phyloP scores from a whole-genome alignment of 2,888 invertebrate genomes.

The Agrochola lychnidis region DNA sequence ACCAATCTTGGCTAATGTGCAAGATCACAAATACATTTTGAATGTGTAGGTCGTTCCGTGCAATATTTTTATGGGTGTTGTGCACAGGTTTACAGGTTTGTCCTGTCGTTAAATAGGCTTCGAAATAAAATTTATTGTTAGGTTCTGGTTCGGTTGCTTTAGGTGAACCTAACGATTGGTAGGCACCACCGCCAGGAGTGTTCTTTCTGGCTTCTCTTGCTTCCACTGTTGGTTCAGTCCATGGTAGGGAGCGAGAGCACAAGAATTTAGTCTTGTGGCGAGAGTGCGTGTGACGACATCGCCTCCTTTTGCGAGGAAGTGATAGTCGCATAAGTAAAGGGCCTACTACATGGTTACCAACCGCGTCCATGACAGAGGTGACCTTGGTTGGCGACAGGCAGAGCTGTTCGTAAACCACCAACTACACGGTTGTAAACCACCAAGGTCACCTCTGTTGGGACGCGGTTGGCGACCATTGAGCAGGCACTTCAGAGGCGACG shows the following conservation, averaged over 20 bases:
- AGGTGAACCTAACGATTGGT: background rate
- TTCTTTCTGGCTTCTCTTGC: background rate
- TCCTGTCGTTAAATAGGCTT: background rate
- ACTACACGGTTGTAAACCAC: too few species aligned
- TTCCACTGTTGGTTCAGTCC: background rate
- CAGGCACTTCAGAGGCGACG: background rate
- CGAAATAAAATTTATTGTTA: background rate
- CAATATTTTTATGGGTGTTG: background rate
- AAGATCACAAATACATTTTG: background rate
- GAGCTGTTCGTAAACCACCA: too few species aligned
- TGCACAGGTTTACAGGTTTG: background rate
- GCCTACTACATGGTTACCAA: too few species aligned
- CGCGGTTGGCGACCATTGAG: too few species aligned
- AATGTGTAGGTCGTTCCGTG: background rate
- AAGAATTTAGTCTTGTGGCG: background rate
- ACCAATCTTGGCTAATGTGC: conserved; percentile 30
- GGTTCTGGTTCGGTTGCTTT: background rate
- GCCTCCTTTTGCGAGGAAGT: background rate
- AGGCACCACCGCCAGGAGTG: background rate
- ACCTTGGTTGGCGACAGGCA: too few species aligned
- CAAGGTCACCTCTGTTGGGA: too few species aligned
- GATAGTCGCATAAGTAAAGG: background rate
- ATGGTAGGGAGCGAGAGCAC: background rate
- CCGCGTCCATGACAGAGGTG: too few species aligned
- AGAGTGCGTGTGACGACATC: too few species aligned